These are phyloP conservation scores for Phymatocera aterrima DNA, from an alignment of 2,888 invertebrate species.

Conservation along the genomic window DNA sequence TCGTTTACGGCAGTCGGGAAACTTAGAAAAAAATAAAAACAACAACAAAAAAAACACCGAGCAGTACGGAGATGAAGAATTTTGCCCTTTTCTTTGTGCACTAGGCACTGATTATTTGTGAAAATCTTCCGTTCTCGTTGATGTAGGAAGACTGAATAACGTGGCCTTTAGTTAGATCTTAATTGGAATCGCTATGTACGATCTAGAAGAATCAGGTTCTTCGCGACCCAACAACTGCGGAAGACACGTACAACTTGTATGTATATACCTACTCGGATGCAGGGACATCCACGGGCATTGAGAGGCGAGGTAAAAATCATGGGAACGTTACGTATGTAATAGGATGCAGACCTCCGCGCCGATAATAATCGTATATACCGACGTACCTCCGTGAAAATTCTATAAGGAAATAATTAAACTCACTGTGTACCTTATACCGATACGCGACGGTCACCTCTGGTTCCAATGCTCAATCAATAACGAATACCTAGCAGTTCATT, in stretches of 20 bases:
- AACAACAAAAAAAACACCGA: not conserved
- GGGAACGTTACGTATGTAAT: not conserved
- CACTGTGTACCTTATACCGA: not conserved
- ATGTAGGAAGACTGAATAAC: not conserved
- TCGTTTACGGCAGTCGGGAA: not conserved
- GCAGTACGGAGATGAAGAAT: too few relatives aligned
- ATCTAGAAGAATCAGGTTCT: constrained; percentile 17
- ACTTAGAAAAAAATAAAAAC: not conserved
- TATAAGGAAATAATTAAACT: not conserved
- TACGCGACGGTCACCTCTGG: not conserved
- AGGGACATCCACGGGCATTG: not conserved
- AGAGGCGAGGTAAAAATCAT: not conserved
- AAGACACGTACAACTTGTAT: not conserved
- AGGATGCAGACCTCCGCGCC: not conserved
- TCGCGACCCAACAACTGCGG: constrained; percentile 3
- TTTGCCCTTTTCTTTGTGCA: not conserved
- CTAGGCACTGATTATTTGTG: not conserved
- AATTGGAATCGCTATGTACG: constrained; percentile 24
- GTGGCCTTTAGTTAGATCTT: not conserved
- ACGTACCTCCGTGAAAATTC: not conserved
- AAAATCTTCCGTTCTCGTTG: not conserved
- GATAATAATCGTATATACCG: constrained; percentile 27
- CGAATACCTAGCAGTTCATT: not conserved
- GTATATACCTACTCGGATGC: not conserved
- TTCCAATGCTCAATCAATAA: not conserved